These are phyloP conservation scores for Caenorhabditis angaria DNA, from an alignment of 2,888 invertebrate genomes.

Conservation along the genomic window DNA sequence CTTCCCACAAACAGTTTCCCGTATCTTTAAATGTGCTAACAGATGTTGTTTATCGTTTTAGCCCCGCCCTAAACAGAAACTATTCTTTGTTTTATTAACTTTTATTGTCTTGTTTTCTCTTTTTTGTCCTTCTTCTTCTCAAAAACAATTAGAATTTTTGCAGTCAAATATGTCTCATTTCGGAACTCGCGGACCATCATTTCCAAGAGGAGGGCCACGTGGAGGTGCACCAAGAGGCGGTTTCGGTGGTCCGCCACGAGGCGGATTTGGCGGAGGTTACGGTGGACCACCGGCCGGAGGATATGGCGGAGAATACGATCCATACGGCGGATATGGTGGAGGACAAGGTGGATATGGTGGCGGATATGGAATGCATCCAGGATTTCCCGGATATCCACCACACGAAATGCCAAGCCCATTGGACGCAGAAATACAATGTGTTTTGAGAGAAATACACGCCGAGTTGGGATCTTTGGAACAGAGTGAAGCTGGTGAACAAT, in stretches of 20 bases:
- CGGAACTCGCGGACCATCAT: conserved; percentile 6
- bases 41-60: too few species aligned
- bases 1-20: too few species aligned
- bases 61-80: too few species aligned
- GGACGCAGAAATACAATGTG: conserved; percentile 69
- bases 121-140: not conserved
- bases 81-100: not conserved
- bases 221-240: not conserved
- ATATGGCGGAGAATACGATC: conserved; percentile 19
- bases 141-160: not conserved
- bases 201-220: not conserved
- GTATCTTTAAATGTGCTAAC: too few species aligned
- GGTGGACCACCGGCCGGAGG: not conserved
- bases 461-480: conserved; percentile 63
- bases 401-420: conserved; percentile 59
- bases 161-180: conserved; percentile 6
- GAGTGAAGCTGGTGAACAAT: conserved; percentile 66
- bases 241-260: not conserved
- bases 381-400: conserved; percentile 27
- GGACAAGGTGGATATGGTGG: conserved; percentile 24
- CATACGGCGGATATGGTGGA: conserved; percentile 17
- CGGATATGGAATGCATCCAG: conserved; percentile 27
- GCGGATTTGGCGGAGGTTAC: conserved; percentile 17
- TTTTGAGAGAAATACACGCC: conserved; percentile 66
- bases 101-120: not conserved